Percentiles rank a stretch among this genome's conserved stretches.
Conservation (phyloP, 2,797 vertebrate species). For the Sphenopsis melanotis region DNA sequence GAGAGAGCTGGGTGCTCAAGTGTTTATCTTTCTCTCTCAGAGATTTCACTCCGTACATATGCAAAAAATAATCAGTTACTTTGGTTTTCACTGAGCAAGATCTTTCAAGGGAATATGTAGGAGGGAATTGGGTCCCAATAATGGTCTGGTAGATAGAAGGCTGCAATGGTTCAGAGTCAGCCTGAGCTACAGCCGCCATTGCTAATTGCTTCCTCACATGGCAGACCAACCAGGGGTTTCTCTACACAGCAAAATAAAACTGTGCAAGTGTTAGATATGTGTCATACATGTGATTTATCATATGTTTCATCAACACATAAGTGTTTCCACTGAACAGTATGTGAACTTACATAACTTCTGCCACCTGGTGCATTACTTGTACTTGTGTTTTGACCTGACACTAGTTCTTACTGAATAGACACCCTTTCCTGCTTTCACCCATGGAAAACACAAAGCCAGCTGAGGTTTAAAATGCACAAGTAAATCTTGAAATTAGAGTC, state of each 20-base stretch:
- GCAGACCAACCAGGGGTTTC: neutral
- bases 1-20: neutral
- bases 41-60: neutral
- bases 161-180: neutral
- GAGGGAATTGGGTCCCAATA: neutral
- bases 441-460: neutral
- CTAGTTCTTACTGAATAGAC: neutral
- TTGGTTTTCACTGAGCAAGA: neutral
- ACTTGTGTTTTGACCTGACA: neutral
- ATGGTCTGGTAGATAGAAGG: neutral
- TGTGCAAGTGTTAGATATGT: neutral
- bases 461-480: neutral
- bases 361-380: neutral
- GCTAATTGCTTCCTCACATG: neutral
- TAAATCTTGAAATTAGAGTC: neutral
- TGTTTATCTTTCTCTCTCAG: neutral
- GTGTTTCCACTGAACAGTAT: neutral
- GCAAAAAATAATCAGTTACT: neutral
- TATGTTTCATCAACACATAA: neutral
- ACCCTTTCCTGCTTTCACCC: neutral
- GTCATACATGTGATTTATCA: neutral
- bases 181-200: neutral
- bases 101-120: neutral
- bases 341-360: neutral
- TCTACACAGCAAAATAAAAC: neutral